Evolutionary conservation across 2,888 invertebrate species (phyloP), one percentile per base, ranked within the genome.

Genomic region (Agrypnus murinus): DNA sequence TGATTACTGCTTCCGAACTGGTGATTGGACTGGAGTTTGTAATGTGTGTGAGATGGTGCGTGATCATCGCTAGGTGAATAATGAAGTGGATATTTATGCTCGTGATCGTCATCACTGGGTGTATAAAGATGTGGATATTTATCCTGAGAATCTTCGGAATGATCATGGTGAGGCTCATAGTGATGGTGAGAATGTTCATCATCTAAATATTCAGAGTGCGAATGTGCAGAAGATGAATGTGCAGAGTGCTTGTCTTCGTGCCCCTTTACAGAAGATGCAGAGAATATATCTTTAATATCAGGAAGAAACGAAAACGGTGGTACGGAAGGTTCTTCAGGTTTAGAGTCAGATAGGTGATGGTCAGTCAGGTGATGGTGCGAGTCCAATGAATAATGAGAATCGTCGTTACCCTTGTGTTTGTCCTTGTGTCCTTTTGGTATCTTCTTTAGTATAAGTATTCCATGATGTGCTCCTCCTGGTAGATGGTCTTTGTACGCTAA

Each of bases 391-490:
- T 15, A 19, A 67, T 40, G 60, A 60, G 14, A 31, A 57, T 62
- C 71, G 31, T 64, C 55, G 64, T 72, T 65, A 72, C 72, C 72
- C 17, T 72, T 50, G 34, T 62, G 43, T 17, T 55, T 34, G 34
- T 71, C 69, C 60, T 36, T 58, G 12, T 65, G 60, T 48, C 31
- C 62, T 63, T 70, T 67, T 31, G 65, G 82, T 32, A 84, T 82
- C 79, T 83, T 86, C 82, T 84, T 83, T 73, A 86, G 75, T 34
- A 86, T 81, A 53, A 86, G 77, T 46, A 85, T 77, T 64, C 85
- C 86, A 31, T 81, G 80, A 36, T 81, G 82, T 43, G 71, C 71
- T 75, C 78, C 81, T 65, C 75, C 75, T 53, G 77, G 76, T 71
- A 72, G 75, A 67, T 77, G 76, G 75, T 79, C 80, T 79, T 79